Evolutionary conservation across 2,888 invertebrate species (phyloP).

Genomic region (Trichogramma dendrolimi): DNA sequence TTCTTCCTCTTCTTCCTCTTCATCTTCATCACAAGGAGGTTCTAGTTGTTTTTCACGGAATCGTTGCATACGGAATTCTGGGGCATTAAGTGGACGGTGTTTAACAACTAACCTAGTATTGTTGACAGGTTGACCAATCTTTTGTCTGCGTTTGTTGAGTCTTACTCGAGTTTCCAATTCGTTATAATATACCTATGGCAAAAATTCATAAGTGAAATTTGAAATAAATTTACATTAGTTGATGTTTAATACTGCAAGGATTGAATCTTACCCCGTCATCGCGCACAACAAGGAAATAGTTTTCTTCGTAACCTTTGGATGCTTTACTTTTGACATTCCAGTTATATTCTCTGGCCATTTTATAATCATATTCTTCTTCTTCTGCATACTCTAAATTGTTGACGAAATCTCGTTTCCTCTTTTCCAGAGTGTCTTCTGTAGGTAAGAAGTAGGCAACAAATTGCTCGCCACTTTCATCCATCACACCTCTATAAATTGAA

Average conservation of each 20-base stretch:
- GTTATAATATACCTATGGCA: conserved; percentile 72
- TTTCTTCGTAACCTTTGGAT: conserved; percentile 92
- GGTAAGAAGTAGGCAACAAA: conserved; percentile 99
- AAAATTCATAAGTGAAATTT: background rate
- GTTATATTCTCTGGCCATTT: conserved; percentile 96
- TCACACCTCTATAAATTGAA: conserved; percentile 76
- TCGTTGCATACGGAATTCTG: conserved; percentile 82
- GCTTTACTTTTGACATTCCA: conserved; percentile 99
- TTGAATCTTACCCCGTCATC: conserved; percentile 64
- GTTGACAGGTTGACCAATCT: conserved; percentile 65
- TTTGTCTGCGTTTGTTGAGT: conserved; percentile 85
- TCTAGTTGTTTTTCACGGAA: conserved; percentile 84
- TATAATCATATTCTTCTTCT: conserved; percentile 91
- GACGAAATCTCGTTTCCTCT: conserved; percentile 77
- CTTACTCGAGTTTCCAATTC: conserved; percentile 93
- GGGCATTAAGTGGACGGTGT: conserved; percentile 79
- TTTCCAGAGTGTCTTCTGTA: conserved; percentile 84
- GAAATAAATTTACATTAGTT: background rate
- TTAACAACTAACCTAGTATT: conserved; percentile 84
- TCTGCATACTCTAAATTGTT: conserved; percentile 78
- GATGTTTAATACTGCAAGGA: background rate
- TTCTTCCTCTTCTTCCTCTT: conserved; percentile 67
- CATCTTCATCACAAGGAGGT: conserved; percentile 68
- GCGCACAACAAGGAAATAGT: conserved; percentile 91
- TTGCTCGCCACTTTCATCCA: conserved; percentile 98